Conservation (phyloP, 2,888 invertebrate species). For the Acleris literana region DNA sequence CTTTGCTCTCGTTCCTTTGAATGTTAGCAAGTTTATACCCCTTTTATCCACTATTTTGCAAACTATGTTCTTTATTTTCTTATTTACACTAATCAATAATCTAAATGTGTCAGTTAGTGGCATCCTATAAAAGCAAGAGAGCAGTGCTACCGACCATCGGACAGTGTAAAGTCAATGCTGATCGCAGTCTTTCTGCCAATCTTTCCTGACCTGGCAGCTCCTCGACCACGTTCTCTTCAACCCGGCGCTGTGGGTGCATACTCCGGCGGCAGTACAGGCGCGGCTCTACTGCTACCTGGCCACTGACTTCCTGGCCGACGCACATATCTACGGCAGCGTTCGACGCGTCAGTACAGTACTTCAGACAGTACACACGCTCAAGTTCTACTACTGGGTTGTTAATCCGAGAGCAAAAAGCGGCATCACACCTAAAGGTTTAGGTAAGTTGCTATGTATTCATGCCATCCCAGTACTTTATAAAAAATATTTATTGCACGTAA, state of each 20-base stretch:
- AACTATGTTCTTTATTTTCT: conserved; percentile 10
- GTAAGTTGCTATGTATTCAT: conserved; percentile 81
- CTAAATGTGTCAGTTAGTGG: not conserved
- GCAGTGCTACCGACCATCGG: conserved; percentile 76
- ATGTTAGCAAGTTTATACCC: conserved; percentile 19
- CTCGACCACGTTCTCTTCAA: conserved; percentile 99
- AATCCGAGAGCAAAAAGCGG: conserved; percentile 98
- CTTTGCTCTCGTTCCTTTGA: conserved; percentile 26
- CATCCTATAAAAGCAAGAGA: conserved; percentile 60
- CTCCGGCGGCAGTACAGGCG: conserved; percentile 97
- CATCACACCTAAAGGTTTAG: conserved; percentile 96
- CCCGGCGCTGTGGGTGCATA: conserved; percentile 99
- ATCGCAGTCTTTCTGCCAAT: conserved; percentile 95
- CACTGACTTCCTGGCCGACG: conserved; percentile 98
- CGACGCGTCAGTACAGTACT: conserved; percentile 97
- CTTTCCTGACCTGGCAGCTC: conserved; percentile 96
- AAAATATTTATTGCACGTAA: too few relatives aligned
- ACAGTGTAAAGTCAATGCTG: conserved; percentile 81
- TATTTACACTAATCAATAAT: conserved; percentile 11
- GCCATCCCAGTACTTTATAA: not conserved
- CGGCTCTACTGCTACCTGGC: conserved; percentile 98
- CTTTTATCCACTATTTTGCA: conserved; percentile 7
- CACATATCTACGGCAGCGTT: conserved; percentile 98
- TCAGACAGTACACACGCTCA: conserved; percentile 98
- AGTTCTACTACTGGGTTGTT: conserved; percentile 99